These are phyloP conservation scores for Erebia ligea DNA, from an alignment of 2,888 invertebrate genomes.

Conservation along the genomic window DNA sequence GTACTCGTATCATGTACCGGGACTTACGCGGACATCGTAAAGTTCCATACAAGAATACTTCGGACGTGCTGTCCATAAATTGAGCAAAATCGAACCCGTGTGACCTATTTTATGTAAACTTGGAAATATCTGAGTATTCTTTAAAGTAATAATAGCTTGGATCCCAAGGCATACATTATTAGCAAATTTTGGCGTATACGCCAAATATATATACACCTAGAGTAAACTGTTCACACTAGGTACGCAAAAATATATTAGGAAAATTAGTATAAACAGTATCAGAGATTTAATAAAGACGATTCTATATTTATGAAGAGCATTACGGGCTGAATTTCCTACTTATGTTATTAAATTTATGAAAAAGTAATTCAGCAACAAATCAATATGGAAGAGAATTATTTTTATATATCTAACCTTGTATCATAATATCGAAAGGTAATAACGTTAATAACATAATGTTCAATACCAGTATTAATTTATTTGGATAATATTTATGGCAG, in stretches of 20 bases:
- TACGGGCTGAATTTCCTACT: too few relatives aligned
- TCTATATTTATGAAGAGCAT: too few relatives aligned
- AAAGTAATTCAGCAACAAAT: background rate
- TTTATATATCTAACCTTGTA: slow-evolving; percentile 12
- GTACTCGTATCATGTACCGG: slow-evolving; percentile 54
- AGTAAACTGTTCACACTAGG: background rate
- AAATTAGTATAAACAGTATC: background rate
- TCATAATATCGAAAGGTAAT: slow-evolving; percentile 21
- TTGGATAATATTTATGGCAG: slow-evolving; percentile 59
- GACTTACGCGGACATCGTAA: slow-evolving; percentile 61
- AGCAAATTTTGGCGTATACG: background rate
- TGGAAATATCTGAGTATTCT: slow-evolving; percentile 7
- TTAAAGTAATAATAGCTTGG: background rate
- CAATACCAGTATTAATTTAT: slow-evolving; percentile 47
- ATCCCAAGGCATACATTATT: background rate
- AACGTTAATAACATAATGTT: slow-evolving; percentile 29
- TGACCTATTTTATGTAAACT: slow-evolving; percentile 31
- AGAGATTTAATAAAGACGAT: background rate
- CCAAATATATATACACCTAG: background rate
- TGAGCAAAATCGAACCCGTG: slow-evolving; percentile 41
- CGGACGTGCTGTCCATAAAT: slow-evolving; percentile 45
- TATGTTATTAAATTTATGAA: background rate
- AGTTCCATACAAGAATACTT: slow-evolving; percentile 58
- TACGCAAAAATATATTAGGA: background rate
- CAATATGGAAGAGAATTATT: background rate